These are phyloP conservation scores for Acanthosepion lycidas DNA, from an alignment of 2,888 invertebrate genomes.

Conservation along the genomic window DNA sequence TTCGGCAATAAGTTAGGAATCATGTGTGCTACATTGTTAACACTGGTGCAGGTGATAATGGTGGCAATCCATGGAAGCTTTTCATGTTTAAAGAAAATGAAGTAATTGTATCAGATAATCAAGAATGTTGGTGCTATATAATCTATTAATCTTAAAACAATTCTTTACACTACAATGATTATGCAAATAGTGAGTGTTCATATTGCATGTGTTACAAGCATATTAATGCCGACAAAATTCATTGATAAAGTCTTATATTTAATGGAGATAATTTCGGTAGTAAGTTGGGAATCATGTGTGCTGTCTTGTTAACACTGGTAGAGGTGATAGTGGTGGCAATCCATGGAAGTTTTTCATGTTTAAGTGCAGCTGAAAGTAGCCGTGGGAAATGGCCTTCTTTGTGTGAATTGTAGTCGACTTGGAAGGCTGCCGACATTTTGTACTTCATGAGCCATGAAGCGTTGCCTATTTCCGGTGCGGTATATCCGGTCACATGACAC, in stretches of 20 bases:
- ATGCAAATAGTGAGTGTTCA: too few relatives aligned
- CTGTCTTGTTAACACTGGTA: neutral
- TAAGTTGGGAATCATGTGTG: neutral
- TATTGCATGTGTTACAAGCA: neutral
- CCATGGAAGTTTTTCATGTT: conserved; percentile 2
- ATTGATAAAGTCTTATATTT: neutral
- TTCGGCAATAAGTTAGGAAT: too few relatives aligned
- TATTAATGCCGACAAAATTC: neutral
- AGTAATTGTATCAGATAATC: too few relatives aligned
- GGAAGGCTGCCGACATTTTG: neutral
- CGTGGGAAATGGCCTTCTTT: neutral
- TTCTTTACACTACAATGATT: too few relatives aligned
- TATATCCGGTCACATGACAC: conserved; percentile 33
- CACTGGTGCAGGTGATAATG: neutral
- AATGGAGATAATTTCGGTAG: neutral
- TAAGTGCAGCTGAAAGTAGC: neutral
- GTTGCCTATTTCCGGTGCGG: conserved; percentile 23
- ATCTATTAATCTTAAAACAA: too few relatives aligned
- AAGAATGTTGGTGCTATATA: too few relatives aligned
- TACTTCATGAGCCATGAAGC: conserved; percentile 14
- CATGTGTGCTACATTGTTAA: neutral
- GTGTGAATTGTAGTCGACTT: neutral
- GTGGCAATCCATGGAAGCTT: neutral
- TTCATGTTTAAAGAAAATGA: neutral
- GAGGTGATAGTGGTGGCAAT: neutral